Conservation (phyloP, 2,888 invertebrate species). For the Trissoscelio sp. region DNA sequence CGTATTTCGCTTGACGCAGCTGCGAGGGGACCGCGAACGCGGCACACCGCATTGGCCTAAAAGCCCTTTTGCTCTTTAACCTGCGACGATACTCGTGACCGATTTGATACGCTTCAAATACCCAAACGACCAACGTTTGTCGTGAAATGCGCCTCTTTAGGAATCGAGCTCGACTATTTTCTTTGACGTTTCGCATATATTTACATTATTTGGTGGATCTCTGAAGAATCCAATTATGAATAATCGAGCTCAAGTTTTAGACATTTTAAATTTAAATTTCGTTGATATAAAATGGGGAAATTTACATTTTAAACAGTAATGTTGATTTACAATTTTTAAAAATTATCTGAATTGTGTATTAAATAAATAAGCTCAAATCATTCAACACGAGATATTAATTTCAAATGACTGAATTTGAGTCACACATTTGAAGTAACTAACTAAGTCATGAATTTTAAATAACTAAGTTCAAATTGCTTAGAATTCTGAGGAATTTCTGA, state of each 20-base stretch:
- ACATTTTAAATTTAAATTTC: constrained; percentile 14
- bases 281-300: too few relatives aligned
- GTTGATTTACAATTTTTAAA: too few relatives aligned
- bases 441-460: too few relatives aligned
- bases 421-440: too few relatives aligned
- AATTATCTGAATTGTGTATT: too few relatives aligned
- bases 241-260: neutral
- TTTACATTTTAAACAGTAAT: too few relatives aligned
- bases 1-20: constrained; percentile 52
- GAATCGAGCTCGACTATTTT: constrained; percentile 14
- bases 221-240: constrained; percentile 32
- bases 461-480: too few relatives aligned
- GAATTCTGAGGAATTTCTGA: too few relatives aligned
- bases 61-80: constrained; percentile 69
- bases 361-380: too few relatives aligned
- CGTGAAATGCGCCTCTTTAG: constrained; percentile 45
- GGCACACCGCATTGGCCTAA: constrained; percentile 51
- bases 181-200: constrained; percentile 41
- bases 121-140: constrained; percentile 51
- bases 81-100: constrained; percentile 54
- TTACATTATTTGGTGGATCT: constrained; percentile 19
- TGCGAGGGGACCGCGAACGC: constrained; percentile 46
- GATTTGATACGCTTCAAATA: constrained; percentile 60
- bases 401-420: too few relatives aligned
- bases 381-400: too few relatives aligned